Evolutionary conservation across 2,113 vertebrate species (phyloP).

Genomic region (Scomber colias): DNA sequence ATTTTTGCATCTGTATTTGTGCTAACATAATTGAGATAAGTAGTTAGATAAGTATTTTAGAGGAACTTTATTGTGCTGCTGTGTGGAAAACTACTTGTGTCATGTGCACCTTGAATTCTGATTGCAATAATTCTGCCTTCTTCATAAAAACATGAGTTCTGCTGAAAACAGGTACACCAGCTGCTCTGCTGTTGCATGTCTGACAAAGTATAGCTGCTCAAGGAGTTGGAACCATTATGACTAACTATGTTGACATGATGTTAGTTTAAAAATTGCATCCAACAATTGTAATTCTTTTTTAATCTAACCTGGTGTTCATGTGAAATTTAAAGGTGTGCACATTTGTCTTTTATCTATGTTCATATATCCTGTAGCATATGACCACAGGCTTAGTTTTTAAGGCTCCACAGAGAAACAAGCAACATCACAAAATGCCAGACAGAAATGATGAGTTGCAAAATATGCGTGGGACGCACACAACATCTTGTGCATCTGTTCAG

Average conservation of each 20-base stretch:
- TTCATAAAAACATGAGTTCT: too few relatives aligned
- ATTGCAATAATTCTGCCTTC: too few relatives aligned
- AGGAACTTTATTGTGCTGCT: too few relatives aligned
- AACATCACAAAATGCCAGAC: slow-evolving; percentile 28
- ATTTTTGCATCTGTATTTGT: too few relatives aligned
- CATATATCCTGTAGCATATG: neutral
- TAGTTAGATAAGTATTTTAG: too few relatives aligned
- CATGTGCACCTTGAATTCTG: too few relatives aligned
- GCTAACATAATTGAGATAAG: too few relatives aligned
- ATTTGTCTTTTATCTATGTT: neutral
- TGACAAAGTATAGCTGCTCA: too few relatives aligned
- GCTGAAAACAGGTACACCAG: too few relatives aligned
- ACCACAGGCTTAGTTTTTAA: neutral
- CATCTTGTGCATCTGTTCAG: slow-evolving; percentile 55
- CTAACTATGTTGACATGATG: neutral
- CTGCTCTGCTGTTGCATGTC: too few relatives aligned
- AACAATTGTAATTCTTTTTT: neutral
- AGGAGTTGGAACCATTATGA: neutral
- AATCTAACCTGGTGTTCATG: neutral
- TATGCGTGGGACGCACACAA: slow-evolving; percentile 48
- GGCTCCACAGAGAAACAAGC: neutral
- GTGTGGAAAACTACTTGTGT: too few relatives aligned
- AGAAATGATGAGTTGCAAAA: slow-evolving; percentile 40
- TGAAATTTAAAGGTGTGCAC: neutral
- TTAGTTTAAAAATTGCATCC: neutral